Evolutionary conservation across 2,888 invertebrate species (phyloP), one percentile per base, ranked within the genome.

Genomic region (Drosophila robusta): DNA sequence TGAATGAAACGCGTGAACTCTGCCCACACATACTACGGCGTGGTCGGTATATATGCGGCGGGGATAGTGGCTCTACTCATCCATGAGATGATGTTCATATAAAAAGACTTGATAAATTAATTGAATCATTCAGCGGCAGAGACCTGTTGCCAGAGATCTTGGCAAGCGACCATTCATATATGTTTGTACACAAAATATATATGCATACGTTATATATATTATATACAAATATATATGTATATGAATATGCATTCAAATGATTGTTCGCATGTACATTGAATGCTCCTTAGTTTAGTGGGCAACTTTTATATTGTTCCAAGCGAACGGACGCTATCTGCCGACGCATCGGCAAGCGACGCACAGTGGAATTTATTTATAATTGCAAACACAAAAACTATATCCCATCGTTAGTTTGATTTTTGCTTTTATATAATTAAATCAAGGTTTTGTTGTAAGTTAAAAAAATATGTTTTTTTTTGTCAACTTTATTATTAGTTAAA

Each of bases 61-160:
- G 34, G 54, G 51, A 44, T 63, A 57, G 34, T 55, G 62, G 66
- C 60, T 75, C 73, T 63, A 78, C 88, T 82, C 88, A 86, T 73
- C 67, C 79, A 68, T 85, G 75, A 16, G 60, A 70, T 67, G 73
- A 79, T 78, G 62, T 84, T 81, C 84, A 74, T 75, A 75, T 78
- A 68, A 78, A 78, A 78, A 67, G 78, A 89, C 87, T 77, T 85
- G 80, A 87, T 87, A 87, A 86, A 86, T 86, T 89, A 89, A 86
- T 86, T 89, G 86, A 89, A 89, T 87, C 88, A 87, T 81, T 89
- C 85, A 86, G 70, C 85, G 67, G 74, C 88, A 39, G 89, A 70
- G 82, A 86, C 85, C 89, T 86, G 85, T 86, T 86, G 89, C 86
- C 80, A 71, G 81, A 70, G 80, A 74, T 87, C 81, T 81, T 74